Evolutionary conservation across 2,888 invertebrate genomes (phyloP), one percentile per base, ranked within the genome.

Genomic region (Bombyx huttoni): DNA sequence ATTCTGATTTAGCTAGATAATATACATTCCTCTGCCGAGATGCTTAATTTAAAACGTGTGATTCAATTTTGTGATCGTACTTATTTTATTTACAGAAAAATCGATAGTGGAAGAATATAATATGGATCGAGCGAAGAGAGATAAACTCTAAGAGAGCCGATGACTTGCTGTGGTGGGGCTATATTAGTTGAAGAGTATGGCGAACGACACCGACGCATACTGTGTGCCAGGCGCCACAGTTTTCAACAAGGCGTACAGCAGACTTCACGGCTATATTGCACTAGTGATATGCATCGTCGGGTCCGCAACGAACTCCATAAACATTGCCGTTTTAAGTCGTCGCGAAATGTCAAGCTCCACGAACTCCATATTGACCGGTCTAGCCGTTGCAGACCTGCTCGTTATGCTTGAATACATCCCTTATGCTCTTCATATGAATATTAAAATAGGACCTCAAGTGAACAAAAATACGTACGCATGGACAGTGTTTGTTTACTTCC

Each of bases 341-440:
- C 92, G 94, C 35, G 96, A 97, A 78, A 98, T 98, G 97, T 89
- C 91, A 57, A 96, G 96, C 54, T 94, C 98, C 3, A 98, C 97
- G 34, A 98, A 98, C 83, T 92, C 95, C 51, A 96, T 98, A 54
- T 91, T 98, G 47, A 96, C 96, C 0, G 96, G 95, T 7, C 89
- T 96, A 35, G 98, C 98, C 0, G 93, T 97, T 8, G 96, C 98
- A 13, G 98, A 98, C 75, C 90, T 98, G 40, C 90, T 97, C n/a
- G 97, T 98, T 13, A 98, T 98, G 94, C 89, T 98, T 65, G 96
- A 96, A 67, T 98, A 98, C 78, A 94, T 98, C 58, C 97, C 98
- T 0, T 97, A 95, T 75, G 93, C 94, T 2, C 90, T 94, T 52
- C 95, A 96, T 75, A 92, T 93, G 75, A 94, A 94, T 67, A 90